These are phyloP conservation scores for Rynchops niger DNA, from an alignment of 2,113 vertebrate species.

Conservation along the genomic window DNA sequence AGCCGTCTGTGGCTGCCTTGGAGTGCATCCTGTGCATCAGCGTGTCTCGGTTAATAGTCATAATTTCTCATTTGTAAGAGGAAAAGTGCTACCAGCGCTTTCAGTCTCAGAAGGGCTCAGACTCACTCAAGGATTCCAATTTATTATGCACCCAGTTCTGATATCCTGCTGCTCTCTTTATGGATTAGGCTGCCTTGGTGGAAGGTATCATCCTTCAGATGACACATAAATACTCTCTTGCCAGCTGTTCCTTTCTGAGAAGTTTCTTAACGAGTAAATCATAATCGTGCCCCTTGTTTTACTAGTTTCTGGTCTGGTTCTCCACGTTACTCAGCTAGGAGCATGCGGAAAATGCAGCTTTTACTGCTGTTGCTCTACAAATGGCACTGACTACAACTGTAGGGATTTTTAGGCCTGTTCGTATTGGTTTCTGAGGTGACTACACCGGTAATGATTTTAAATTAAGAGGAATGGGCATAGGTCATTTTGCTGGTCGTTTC, in stretches of 20 bases:
- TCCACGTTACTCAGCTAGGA: not conserved
- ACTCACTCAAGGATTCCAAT: constrained; percentile 52
- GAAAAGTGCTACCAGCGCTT: constrained; percentile 26
- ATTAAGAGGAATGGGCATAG: not conserved
- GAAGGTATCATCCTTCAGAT: constrained; percentile 49
- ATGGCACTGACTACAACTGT: not conserved
- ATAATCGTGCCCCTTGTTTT: not conserved
- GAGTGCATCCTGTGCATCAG: constrained; percentile 66
- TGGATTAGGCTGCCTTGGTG: constrained; percentile 37
- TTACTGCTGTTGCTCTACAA: not conserved
- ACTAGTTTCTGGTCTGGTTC: not conserved
- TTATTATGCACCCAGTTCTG: constrained; percentile 50
- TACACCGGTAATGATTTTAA: not conserved
- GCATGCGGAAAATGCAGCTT: not conserved
- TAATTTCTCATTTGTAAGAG: constrained; percentile 62
- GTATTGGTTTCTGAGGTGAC: not conserved
- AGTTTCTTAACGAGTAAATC: constrained; percentile 22
- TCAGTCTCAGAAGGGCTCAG: constrained; percentile 39
- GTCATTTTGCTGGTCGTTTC: not conserved
- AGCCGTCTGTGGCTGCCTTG: constrained; percentile 45
- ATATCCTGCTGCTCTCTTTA: constrained; percentile 51
- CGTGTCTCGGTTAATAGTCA: constrained; percentile 49
- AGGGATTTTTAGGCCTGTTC: not conserved
- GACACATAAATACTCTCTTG: constrained; percentile 26
- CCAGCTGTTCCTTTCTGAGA: constrained; percentile 45